A percentile compares a stretch with the other conserved stretches of the same genome.
Conservation (phyloP, 1,140 invertebrate species). For the Atopsyche davidsoni region DNA sequence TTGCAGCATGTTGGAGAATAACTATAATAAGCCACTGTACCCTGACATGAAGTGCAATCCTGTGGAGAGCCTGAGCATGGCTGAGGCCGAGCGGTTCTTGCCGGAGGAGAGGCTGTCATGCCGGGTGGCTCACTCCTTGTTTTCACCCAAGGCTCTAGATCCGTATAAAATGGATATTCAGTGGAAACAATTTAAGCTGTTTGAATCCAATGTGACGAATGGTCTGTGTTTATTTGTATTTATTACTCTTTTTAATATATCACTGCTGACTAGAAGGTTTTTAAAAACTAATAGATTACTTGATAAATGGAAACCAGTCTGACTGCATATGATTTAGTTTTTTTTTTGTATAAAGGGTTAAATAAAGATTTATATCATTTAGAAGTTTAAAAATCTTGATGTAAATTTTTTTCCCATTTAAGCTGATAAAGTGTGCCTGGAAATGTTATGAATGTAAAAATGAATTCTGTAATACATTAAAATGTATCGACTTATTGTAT, state of each 20-base stretch:
- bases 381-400: too few relatives aligned
- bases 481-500: too few relatives aligned
- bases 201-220: slow-evolving; percentile 38
- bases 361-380: too few relatives aligned
- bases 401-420: too few relatives aligned
- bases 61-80: neutral
- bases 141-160: slow-evolving; percentile 4
- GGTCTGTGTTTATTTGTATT: slow-evolving; percentile 29
- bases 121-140: slow-evolving; percentile 17
- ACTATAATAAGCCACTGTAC: slow-evolving; percentile 3
- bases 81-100: slow-evolving; percentile 11
- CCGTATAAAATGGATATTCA: slow-evolving; percentile 3
- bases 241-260: slow-evolving; percentile 11
- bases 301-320: too few relatives aligned
- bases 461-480: too few relatives aligned
- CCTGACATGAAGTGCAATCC: slow-evolving; percentile 12
- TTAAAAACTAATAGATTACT: too few relatives aligned
- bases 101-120: slow-evolving; percentile 17
- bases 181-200: slow-evolving; percentile 44
- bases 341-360: too few relatives aligned
- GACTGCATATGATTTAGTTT: too few relatives aligned
- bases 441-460: too few relatives aligned
- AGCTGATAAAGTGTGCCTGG: too few relatives aligned
- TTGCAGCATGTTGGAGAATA: slow-evolving; percentile 11
- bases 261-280: too few relatives aligned